Evolutionary conservation across 2,797 vertebrate species (phyloP), one percentile per base, ranked within the genome.

Genomic region (Sebastes matsubarae): DNA sequence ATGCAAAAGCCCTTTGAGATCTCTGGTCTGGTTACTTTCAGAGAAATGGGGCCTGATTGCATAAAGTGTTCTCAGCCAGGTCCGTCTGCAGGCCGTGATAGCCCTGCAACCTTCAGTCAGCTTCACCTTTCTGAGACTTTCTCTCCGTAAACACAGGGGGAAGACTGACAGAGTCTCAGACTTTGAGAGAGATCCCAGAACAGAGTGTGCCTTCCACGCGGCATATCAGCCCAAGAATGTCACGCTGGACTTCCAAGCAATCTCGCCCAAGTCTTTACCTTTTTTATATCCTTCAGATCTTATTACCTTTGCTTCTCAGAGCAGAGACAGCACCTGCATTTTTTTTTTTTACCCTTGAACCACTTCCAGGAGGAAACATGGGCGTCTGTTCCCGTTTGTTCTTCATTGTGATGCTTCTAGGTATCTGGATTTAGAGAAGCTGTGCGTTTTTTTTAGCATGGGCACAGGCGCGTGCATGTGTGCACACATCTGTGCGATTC

Each of bases 401-500:
- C 68, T 70, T 55, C 2, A 2, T 42, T 36, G 61, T 61, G 25
- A 86, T 85, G 86, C 85, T 92, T 88, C 73, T 22, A 68, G 34
- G 64, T 81, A 89, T 77, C 50, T 90, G 58, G 55, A 82, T 76
- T 60, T 18, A 16, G 52, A 66, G 64, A 72, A 58, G 83, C 75
- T 57, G 69, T 84, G 83, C 91, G 74, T 89, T 82, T 87, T 46
- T 38, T 38, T 38, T 34, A 38, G 76, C 75, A 57, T 82, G 88
- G 89, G 87, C 82, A 87, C 88, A 77, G 50, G 82, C 73, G 42
- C 76, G 54, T 59, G 74, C 34, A 29, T 57, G 79, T 71, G 81
- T 84, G 72, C 84, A 77, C 86, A 89, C 93, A 93, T 93, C 93
- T 95, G 94, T 74, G 76, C 81, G 80, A 92, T 79, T 89, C 91